Evolutionary conservation across 2,797 vertebrate species (phyloP), one percentile per base, ranked within the genome.

Genomic region (Lagorchestes hirsutus): DNA sequence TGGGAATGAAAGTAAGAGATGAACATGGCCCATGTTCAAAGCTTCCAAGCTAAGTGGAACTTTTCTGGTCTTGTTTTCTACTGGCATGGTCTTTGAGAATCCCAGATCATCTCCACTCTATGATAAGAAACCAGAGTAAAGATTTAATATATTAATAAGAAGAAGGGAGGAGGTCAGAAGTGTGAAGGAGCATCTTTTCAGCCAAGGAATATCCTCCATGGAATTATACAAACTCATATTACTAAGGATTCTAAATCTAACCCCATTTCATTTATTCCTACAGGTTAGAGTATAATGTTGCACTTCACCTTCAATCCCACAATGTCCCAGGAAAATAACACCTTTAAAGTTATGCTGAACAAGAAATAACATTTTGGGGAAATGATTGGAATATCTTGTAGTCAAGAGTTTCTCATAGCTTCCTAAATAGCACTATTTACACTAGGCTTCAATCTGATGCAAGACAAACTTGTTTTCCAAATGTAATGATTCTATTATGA

Each of bases 391-490:
- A 27, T 50, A 87, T 24, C 9, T 27, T 87, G 0, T 46, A 50
- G 40, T 87, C 8, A 24, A 50, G 40, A 46, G n/a, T 22, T 40
- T 93, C 94, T 94, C 24, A 93, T 22, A 90, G 50, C 54, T 92
- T 94, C 16, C 40, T 90, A 24, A 11, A 11, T 0, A 50, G 24
- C 2, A 90, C 34, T 62, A 14, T 54, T 95, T 93, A 46, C 22
- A 90, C 93, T 67, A 1, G 10, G 1, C 6, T 46, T 93, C n/a
- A 90, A 82, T 5, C 34, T 96, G 34, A 93, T 46, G 16, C 94
- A 97, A 94, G 92, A 13, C 14, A 67, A 50, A 90, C 0, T 24
- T 82, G 28, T 50, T 97, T 95, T 92, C 54, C 96, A 93, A 92
- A 93, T 91, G 55, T 54, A 10, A 29, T 40, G 90, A 58, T 5